A percentile compares a stretch with the other conserved stretches of the same genome.
phyloP scores from a whole-genome alignment of 2,888 invertebrate species.

The Tribolium freemani region DNA sequence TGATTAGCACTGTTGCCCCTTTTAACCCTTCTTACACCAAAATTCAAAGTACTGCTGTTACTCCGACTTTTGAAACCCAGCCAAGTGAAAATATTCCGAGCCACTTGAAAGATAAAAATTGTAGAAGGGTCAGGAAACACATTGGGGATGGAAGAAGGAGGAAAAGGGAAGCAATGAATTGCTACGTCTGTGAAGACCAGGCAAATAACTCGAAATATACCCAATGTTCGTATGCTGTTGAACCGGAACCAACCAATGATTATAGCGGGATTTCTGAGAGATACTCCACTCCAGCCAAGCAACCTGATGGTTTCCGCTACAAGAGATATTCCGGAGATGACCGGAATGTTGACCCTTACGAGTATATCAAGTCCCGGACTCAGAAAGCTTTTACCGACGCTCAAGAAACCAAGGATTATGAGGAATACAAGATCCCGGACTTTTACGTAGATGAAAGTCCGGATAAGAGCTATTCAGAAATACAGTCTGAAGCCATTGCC shows the following conservation, averaged over 20 bases:
- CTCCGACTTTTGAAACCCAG: conserved; percentile 48
- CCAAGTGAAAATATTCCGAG: conserved; percentile 54
- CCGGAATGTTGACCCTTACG: conserved; percentile 70
- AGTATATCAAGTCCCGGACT: conserved; percentile 68
- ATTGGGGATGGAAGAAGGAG: conserved; percentile 56
- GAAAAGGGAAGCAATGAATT: conserved; percentile 67
- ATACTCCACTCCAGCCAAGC: conserved; percentile 58
- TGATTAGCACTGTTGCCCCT: conserved; percentile 52
- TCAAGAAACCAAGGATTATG: conserved; percentile 69
- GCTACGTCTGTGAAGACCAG: conserved; percentile 72
- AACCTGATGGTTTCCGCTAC: conserved; percentile 63
- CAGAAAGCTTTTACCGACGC: conserved; percentile 68
- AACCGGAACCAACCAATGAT: conserved; percentile 67
- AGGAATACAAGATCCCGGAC: conserved; percentile 57
- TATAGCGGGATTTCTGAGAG: conserved; percentile 63
- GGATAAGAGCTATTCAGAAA: conserved; percentile 74
- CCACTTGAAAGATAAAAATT: conserved; percentile 67
- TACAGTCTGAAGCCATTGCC: conserved; percentile 73
- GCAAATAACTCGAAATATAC: conserved; percentile 72
- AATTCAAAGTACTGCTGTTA: conserved; percentile 54
- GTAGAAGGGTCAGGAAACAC: conserved; percentile 75
- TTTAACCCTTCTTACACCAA: conserved; percentile 66
- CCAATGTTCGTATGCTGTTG: conserved; percentile 72
- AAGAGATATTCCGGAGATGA: conserved; percentile 65
- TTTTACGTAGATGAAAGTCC: conserved; percentile 69